phyloP scores from a whole-genome alignment of 2,113 vertebrate species.

The Syngnathus scovelli region DNA sequence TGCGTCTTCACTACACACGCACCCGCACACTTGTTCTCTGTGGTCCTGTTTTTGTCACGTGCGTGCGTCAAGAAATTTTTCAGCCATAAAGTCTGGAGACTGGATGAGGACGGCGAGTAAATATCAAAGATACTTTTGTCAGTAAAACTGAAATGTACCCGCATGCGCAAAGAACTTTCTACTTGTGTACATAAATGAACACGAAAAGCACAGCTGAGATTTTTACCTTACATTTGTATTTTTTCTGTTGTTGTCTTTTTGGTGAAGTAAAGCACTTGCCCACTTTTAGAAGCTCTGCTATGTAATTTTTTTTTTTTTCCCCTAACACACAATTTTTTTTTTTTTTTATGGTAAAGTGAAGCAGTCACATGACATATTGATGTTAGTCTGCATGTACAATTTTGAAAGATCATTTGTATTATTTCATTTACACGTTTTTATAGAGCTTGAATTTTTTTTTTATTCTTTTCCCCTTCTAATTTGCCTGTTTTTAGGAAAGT shows the following conservation, averaged over 20 bases:
- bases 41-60: slow-evolving; percentile 31
- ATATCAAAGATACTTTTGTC: not conserved
- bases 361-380: too few relatives aligned
- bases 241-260: not conserved
- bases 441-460: too few relatives aligned
- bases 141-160: not conserved
- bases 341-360: not conserved
- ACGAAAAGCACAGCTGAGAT: not conserved
- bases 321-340: not conserved
- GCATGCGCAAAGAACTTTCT: slow-evolving; percentile 1
- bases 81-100: slow-evolving; percentile 44
- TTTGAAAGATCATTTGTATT: too few relatives aligned
- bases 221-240: not conserved
- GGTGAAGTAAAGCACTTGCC: too few relatives aligned
- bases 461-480: too few relatives aligned
- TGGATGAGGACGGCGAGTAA: not conserved
- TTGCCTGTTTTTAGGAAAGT: too few relatives aligned
- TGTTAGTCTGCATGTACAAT: too few relatives aligned
- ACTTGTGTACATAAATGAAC: slow-evolving; percentile 4
- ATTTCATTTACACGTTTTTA: too few relatives aligned
- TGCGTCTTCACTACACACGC: slow-evolving; percentile 44
- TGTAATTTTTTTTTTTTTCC: not conserved
- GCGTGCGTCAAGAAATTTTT: slow-evolving; percentile 28
- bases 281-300: too few relatives aligned
- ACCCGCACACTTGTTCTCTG: slow-evolving; percentile 40